phyloP scores from a whole-genome alignment of 2,113 vertebrate species.

The Trematocara marginatum region DNA sequence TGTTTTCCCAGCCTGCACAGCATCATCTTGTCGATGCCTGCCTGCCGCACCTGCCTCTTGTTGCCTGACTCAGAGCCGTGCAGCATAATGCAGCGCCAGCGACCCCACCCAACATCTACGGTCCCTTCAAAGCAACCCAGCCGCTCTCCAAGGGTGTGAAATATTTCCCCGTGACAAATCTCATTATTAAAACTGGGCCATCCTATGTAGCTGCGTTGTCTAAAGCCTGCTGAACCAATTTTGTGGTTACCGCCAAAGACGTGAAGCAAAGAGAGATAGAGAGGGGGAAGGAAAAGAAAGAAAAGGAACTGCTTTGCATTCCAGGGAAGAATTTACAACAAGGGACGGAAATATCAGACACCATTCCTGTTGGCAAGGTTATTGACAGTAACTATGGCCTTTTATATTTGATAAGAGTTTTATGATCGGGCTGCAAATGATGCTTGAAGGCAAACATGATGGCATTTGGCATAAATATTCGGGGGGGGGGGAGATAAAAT shows the following conservation, averaged over 20 bases:
- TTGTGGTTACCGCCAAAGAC: conserved; percentile 28
- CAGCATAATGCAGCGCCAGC: conserved; percentile 77
- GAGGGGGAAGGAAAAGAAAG: not conserved
- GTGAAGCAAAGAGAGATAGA: not conserved
- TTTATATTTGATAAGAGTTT: not conserved
- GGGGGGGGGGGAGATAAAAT: not conserved
- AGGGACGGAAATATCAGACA: not conserved
- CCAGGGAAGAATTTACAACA: conserved; percentile 32
- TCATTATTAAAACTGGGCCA: conserved; percentile 28
- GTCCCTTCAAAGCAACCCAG: conserved; percentile 26
- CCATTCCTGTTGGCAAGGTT: not conserved
- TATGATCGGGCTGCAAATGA: not conserved
- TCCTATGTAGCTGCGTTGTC: not conserved
- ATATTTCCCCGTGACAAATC: conserved; percentile 25
- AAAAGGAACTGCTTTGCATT: conserved; percentile 31
- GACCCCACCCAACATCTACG: conserved; percentile 77
- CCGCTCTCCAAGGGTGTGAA: conserved; percentile 15
- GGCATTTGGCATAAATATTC: not conserved
- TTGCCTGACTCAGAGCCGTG: conserved; percentile 60
- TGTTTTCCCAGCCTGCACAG: not conserved
- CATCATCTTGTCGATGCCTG: conserved; percentile 2
- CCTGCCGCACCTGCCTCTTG: conserved; percentile 63
- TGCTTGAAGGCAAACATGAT: not conserved
- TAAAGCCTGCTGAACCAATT: not conserved
- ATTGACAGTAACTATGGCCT: not conserved